These are phyloP conservation scores for Drosophila peninsularis DNA, from an alignment of 2,888 invertebrate genomes.

Conservation along the genomic window DNA sequence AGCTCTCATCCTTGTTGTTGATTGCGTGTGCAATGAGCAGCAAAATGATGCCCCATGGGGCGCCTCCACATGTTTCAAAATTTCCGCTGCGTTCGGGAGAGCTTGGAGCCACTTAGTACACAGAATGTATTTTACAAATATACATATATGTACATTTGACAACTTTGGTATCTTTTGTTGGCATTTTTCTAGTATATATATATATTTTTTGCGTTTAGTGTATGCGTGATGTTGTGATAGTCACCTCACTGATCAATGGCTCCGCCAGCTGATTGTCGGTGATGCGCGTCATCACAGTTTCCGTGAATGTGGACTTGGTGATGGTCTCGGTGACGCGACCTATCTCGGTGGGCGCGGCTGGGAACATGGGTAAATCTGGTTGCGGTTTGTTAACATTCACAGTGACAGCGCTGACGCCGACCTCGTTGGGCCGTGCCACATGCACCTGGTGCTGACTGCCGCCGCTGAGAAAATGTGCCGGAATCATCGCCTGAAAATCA, in stretches of 20 bases:
- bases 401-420: conserved; percentile 87
- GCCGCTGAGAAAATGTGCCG: conserved; percentile 95
- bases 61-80: conserved; percentile 19
- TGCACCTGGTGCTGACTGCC: conserved; percentile 88
- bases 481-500: conserved; percentile 98
- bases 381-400: conserved; percentile 93
- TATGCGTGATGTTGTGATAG: conserved; percentile 83
- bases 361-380: conserved; percentile 89
- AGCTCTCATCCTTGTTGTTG: conserved; percentile 53
- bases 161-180: conserved; percentile 29
- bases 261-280: conserved; percentile 95
- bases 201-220: conserved; percentile 67
- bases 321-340: conserved; percentile 97
- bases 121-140: conserved; percentile 32
- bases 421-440: conserved; percentile 84
- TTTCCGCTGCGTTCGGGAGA: conserved; percentile 16
- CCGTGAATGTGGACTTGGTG: conserved; percentile 97
- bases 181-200: conserved; percentile 27
- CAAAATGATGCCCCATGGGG: conserved; percentile 25
- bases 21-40: conserved; percentile 33
- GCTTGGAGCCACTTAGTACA: conserved; percentile 43
- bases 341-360: conserved; percentile 92
- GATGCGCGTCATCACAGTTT: conserved; percentile 96
- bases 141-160: conserved; percentile 2
- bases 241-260: conserved; percentile 95